These are phyloP conservation scores for Nycticebus coucang DNA, from an alignment of 2,113 vertebrate genomes.

Conservation along the genomic window DNA sequence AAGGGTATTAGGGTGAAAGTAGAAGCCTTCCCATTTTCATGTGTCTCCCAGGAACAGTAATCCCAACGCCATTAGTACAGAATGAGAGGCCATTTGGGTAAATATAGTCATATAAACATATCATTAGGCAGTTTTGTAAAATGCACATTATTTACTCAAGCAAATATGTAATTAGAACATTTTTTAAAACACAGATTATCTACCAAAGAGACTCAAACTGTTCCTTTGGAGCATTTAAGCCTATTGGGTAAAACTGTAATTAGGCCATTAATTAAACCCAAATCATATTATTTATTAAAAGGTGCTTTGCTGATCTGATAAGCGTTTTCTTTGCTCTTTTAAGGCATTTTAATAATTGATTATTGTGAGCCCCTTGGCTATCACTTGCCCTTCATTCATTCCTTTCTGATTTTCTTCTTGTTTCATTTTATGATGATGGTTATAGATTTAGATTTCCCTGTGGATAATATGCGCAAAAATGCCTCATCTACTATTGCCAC, in stretches of 20 bases:
- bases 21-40: constrained; percentile 37
- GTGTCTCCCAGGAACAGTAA: constrained; percentile 54
- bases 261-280: constrained; percentile 76
- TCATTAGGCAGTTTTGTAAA: constrained; percentile 74
- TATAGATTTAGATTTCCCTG: constrained; percentile 79
- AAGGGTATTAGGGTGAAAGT: constrained; percentile 50
- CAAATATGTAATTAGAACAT: constrained; percentile 76
- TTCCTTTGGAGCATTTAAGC: constrained; percentile 75
- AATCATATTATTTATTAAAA: constrained; percentile 79
- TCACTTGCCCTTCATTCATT: constrained; percentile 59
- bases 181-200: constrained; percentile 76
- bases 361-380: constrained; percentile 65
- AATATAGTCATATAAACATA: constrained; percentile 79
- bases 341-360: constrained; percentile 77
- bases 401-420: constrained; percentile 73
- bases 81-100: constrained; percentile 74
- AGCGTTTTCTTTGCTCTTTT: constrained; percentile 74
- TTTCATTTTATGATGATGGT: constrained; percentile 74
- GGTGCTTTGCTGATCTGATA: constrained; percentile 66
- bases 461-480: constrained; percentile 70
- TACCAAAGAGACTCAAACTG: constrained; percentile 67
- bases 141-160: constrained; percentile 71
- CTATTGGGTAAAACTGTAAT: constrained; percentile 76
- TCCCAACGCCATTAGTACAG: constrained; percentile 75
- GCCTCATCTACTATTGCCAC: constrained; percentile 45